phyloP scores from a whole-genome alignment of 2,113 vertebrate species.

The Rattus rattus region DNA sequence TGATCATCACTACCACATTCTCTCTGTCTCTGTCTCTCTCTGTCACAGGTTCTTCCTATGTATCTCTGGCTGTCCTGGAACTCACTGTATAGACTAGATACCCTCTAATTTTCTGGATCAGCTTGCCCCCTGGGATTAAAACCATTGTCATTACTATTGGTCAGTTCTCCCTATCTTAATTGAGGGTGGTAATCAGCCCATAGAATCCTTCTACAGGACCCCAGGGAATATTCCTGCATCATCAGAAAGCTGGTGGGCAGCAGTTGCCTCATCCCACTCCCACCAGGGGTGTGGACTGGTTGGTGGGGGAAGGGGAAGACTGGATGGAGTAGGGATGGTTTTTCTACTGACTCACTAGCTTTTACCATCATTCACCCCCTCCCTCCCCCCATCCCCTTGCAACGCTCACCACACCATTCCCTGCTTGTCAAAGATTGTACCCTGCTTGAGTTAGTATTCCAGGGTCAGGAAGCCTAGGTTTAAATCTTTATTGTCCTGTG shows the following conservation, averaged over 20 bases:
- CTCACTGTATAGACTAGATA: background rate
- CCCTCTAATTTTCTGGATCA: background rate
- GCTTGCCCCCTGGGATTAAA: background rate
- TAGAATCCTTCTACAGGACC: slow-evolving; percentile 45
- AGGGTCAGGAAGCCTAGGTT: background rate
- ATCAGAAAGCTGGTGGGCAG: slow-evolving; percentile 59
- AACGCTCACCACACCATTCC: background rate
- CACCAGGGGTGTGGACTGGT: slow-evolving; percentile 23
- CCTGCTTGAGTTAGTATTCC: background rate
- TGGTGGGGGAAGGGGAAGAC: slow-evolving; percentile 69
- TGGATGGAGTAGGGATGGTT: slow-evolving; percentile 63
- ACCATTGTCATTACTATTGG: slow-evolving; percentile 31
- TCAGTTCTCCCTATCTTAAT: slow-evolving; percentile 10
- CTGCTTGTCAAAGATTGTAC: background rate
- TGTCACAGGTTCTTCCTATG: background rate
- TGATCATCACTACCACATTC: background rate
- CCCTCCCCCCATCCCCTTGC: background rate
- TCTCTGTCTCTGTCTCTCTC: background rate
- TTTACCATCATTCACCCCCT: slow-evolving; percentile 49
- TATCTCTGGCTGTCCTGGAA: background rate
- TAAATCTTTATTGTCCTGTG: slow-evolving; percentile 9
- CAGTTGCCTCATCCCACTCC: slow-evolving; percentile 42
- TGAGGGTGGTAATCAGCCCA: slow-evolving; percentile 17
- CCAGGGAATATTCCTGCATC: slow-evolving; percentile 44
- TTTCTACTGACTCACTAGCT: slow-evolving; percentile 77